Evolutionary conservation across 2,888 invertebrate species (phyloP).

Genomic region (Ischnus inquisitorius): DNA sequence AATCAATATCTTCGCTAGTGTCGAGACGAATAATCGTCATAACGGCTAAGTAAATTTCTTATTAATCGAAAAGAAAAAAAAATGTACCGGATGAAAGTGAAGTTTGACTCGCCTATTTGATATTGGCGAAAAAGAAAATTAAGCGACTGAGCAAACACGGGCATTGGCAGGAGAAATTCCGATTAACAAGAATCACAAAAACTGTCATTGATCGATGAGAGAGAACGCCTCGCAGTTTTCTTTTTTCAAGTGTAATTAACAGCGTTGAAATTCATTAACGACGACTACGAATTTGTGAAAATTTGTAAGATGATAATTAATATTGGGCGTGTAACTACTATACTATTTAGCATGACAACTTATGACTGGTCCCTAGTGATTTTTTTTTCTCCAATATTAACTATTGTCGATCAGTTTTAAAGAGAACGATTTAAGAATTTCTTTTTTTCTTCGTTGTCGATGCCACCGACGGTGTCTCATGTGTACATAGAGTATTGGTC

Average conservation of each 20-base stretch:
- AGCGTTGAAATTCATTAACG: constrained; percentile 67
- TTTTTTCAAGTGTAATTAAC: constrained; percentile 65
- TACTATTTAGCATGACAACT: constrained; percentile 81
- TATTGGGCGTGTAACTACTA: constrained; percentile 80
- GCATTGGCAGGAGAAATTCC: constrained; percentile 77
- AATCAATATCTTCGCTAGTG: constrained; percentile 30
- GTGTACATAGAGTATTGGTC: constrained; percentile 34
- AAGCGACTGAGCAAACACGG: constrained; percentile 75
- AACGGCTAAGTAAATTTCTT: constrained; percentile 71
- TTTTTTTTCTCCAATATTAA: constrained; percentile 76
- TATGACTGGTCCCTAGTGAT: constrained; percentile 82
- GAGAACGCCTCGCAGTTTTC: constrained; percentile 56
- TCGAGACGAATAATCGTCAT: constrained; percentile 63
- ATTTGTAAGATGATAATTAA: constrained; percentile 62
- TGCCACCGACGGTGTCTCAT: constrained; percentile 30
- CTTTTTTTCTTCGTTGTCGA: constrained; percentile 8
- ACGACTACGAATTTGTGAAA: constrained; percentile 61
- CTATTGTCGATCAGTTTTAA: constrained; percentile 76
- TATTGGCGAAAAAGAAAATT: constrained; percentile 59
- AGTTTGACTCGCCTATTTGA: constrained; percentile 63
- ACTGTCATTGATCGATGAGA: constrained; percentile 71
- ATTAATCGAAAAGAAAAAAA: constrained; percentile 50
- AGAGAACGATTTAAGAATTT: constrained; percentile 18
- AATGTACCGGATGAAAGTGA: constrained; percentile 53
- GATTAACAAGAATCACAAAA: constrained; percentile 77